phyloP scores from a whole-genome alignment of 1,140 invertebrate species.

The Micrasema longulum region DNA sequence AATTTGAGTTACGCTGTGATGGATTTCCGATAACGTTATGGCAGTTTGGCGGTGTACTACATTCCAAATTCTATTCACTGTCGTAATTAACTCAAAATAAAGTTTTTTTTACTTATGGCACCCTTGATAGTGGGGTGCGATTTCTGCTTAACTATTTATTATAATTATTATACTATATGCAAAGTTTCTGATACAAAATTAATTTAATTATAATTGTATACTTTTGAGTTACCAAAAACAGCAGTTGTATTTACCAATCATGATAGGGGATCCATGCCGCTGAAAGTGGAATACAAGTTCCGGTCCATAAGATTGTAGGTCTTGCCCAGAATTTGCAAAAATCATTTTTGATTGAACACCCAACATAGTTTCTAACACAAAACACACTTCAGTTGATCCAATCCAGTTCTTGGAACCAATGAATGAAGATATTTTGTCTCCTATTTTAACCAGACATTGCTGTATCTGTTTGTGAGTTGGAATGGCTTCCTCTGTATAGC shows the following conservation, averaged over 20 bases:
- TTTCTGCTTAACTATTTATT: too few relatives aligned
- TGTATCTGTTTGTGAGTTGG: constrained; percentile 93
- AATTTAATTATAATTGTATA: too few relatives aligned
- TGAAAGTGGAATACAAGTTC: constrained; percentile 92
- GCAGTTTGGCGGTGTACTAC: too few relatives aligned
- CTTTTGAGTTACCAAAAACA: too few relatives aligned
- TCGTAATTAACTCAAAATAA: too few relatives aligned
- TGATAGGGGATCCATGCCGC: constrained; percentile 94
- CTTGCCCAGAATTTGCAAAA: constrained; percentile 84
- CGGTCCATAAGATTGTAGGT: constrained; percentile 82
- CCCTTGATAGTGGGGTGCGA: too few relatives aligned
- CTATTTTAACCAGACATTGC: constrained; percentile 92
- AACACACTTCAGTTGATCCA: constrained; percentile 96
- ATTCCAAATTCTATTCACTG: too few relatives aligned
- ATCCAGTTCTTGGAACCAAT: constrained; percentile 96
- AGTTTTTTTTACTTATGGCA: too few relatives aligned
- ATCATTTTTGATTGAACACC: constrained; percentile 87
- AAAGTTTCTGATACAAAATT: too few relatives aligned
- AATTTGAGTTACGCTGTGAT: too few relatives aligned
- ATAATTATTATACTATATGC: too few relatives aligned
- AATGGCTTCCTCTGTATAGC: constrained; percentile 85
- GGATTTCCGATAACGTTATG: too few relatives aligned
- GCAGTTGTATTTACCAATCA: constrained; percentile 86
- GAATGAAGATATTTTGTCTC: constrained; percentile 91
- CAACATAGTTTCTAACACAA: constrained; percentile 86